Percentiles rank a stretch among this genome's conserved stretches.
phyloP scores from a whole-genome alignment of 2,797 vertebrate species.

The Macroramphosus scolopax region DNA sequence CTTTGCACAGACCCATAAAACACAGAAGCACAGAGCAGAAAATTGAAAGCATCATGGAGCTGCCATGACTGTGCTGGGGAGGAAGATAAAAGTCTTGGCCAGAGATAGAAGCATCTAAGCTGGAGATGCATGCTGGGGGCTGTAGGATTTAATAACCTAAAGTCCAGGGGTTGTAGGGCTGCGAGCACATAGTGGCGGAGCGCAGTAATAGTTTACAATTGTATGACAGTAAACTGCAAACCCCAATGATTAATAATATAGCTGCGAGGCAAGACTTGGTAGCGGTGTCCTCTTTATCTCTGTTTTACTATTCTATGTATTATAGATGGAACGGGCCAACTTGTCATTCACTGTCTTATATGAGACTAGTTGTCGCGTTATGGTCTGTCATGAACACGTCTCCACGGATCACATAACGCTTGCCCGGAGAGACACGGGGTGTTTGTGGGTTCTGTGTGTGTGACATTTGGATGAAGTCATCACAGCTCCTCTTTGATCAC shows the following conservation, averaged over 20 bases:
- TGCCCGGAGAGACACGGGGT: conserved; percentile 47
- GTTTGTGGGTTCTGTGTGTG: conserved; percentile 50
- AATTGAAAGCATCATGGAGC: conserved; percentile 84
- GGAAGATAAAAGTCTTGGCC: conserved; percentile 75
- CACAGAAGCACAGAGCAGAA: conserved; percentile 82
- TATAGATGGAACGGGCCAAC: conserved; percentile 54
- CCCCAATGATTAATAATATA: conserved; percentile 70
- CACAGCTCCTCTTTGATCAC: conserved; percentile 68
- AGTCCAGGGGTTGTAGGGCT: conserved; percentile 69
- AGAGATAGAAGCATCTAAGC: conserved; percentile 65
- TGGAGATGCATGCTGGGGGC: conserved; percentile 72
- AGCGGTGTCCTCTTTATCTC: conserved; percentile 48
- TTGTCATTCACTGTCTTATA: conserved; percentile 66
- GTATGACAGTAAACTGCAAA: conserved; percentile 71
- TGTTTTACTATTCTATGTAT: conserved; percentile 66
- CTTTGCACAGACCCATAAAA: conserved; percentile 78
- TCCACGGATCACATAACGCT: conserved; percentile 66
- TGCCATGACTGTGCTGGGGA: conserved; percentile 76
- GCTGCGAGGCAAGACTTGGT: conserved; percentile 60
- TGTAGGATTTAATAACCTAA: conserved; percentile 68
- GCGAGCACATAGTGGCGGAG: conserved; percentile 55
- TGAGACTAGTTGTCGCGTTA: conserved; percentile 59
- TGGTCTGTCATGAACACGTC: conserved; percentile 58
- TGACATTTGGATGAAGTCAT: conserved; percentile 76
- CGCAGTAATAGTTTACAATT: conserved; percentile 71